Base-by-base conservation (phyloP, 2,113 vertebrate species). In the Chauna torquata region DNA sequence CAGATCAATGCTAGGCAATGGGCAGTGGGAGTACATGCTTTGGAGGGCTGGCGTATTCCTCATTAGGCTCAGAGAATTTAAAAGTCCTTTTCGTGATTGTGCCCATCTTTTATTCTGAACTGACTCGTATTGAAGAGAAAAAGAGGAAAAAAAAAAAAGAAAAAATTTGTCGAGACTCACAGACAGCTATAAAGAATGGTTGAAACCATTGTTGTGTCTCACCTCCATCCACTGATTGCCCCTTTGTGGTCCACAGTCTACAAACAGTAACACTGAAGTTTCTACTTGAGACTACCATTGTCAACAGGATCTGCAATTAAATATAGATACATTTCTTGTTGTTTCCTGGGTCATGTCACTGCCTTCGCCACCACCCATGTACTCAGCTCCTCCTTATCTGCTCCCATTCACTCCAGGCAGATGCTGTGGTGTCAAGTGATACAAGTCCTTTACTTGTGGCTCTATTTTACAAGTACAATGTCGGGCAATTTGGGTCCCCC, bases 371-470 rank as follows among this genome's bases (percentile, higher is more conserved):
- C 27, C 80, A 81, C 45, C 76, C 86, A 62, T 77, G 6, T 17
- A 38, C 36, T 38, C 49, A 38, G 1, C 57, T 68, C 66, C 42
- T 78, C 61, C 69, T 66, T 25, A 72, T 40, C 76, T 42, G 62
- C 68, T 74, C 44, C 49, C 3, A 0, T 4, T 76, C 58, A 4
- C 18, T 40, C 74, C 54, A 25, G 75, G 88, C 88, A 92, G 75
- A 85, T 86, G 85, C 82, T 32, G 1, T 0, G 8, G 14, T 72
- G 83, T 17, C 2, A 0, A 5, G 1, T 1, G 54, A 14, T 4
- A 2, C 32, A 8, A 17, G 9, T 23, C 47, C 61, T 71, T n/a
- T 69, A 25, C 55, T 79, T 16, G 17, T 11, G 80, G 54, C 64
- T 90, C 58, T 10, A 0, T 32, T 79, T 57, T 9, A 47, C 47